These are phyloP conservation scores for Cantharis rufa DNA, from an alignment of 2,888 invertebrate genomes.

Conservation along the genomic window DNA sequence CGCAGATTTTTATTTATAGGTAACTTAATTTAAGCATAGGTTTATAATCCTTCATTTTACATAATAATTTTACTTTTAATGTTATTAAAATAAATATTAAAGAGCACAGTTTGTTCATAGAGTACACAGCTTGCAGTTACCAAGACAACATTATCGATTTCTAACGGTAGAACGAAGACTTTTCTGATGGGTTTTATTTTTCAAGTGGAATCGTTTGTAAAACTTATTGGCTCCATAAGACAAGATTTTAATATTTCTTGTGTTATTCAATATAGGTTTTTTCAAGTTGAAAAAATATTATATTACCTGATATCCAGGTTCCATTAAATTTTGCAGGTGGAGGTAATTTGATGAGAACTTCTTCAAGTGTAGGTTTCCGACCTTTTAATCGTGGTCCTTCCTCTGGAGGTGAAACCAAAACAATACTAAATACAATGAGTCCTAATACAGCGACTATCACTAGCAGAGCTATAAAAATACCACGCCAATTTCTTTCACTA, in stretches of 20 bases:
- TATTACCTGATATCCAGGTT: slow-evolving; percentile 72
- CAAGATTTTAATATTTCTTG: neutral
- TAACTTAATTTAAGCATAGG: neutral
- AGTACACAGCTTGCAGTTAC: slow-evolving; percentile 27
- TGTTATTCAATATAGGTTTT: neutral
- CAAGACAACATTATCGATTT: slow-evolving; percentile 37
- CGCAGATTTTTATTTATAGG: neutral
- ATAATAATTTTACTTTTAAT: neutral
- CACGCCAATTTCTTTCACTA: slow-evolving; percentile 90
- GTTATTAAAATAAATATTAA: neutral
- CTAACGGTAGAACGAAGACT: slow-evolving; percentile 25
- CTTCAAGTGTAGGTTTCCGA: slow-evolving; percentile 69
- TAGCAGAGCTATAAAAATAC: slow-evolving; percentile 87
- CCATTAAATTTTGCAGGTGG: slow-evolving; percentile 71
- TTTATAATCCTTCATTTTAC: neutral
- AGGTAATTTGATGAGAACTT: slow-evolving; percentile 62
- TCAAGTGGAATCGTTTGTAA: neutral
- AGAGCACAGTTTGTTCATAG: slow-evolving; percentile 4
- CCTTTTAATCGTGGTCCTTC: slow-evolving; percentile 73
- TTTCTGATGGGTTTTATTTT: slow-evolving; percentile 5
- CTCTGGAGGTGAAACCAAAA: slow-evolving; percentile 80
- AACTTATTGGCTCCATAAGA: neutral
- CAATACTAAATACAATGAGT: slow-evolving; percentile 88
- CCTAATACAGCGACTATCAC: slow-evolving; percentile 89
- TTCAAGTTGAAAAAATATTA: neutral